Percentiles rank a stretch among this genome's conserved stretches.
These are phyloP conservation scores for Scolopax mira DNA, from an alignment of 2,113 vertebrate species.

Conservation along the genomic window DNA sequence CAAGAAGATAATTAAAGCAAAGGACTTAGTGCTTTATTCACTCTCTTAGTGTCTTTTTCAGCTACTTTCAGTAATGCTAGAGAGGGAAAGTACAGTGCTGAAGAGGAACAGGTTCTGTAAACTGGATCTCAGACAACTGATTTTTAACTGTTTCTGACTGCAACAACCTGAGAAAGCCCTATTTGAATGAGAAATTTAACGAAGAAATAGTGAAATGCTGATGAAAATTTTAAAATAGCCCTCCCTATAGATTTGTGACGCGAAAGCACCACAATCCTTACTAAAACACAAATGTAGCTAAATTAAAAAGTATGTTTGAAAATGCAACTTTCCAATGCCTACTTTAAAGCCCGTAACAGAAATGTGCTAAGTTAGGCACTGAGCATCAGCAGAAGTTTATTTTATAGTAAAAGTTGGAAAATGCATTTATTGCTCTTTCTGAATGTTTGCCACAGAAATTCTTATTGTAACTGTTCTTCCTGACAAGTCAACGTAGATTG, in stretches of 20 bases:
- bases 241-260: background rate
- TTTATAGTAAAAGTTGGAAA: background rate
- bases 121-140: background rate
- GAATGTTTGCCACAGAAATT: background rate
- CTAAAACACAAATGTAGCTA: rapidly evolving
- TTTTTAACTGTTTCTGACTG: background rate
- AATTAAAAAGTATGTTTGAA: background rate
- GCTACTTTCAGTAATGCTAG: background rate
- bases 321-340: background rate
- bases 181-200: background rate
- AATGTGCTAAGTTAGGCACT: background rate
- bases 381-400: background rate
- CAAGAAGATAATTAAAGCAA: background rate
- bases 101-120: background rate
- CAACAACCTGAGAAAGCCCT: background rate
- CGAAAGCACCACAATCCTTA: background rate
- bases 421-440: background rate
- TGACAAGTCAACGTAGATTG: background rate
- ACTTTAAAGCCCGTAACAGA: background rate
- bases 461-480: background rate
- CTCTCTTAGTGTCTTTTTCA: background rate
- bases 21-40: background rate
- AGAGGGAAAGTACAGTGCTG: background rate
- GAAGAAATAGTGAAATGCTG: background rate
- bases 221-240: background rate